These are phyloP conservation scores for Lithobius niger DNA, from an alignment of 1,140 invertebrate species.

Conservation along the genomic window DNA sequence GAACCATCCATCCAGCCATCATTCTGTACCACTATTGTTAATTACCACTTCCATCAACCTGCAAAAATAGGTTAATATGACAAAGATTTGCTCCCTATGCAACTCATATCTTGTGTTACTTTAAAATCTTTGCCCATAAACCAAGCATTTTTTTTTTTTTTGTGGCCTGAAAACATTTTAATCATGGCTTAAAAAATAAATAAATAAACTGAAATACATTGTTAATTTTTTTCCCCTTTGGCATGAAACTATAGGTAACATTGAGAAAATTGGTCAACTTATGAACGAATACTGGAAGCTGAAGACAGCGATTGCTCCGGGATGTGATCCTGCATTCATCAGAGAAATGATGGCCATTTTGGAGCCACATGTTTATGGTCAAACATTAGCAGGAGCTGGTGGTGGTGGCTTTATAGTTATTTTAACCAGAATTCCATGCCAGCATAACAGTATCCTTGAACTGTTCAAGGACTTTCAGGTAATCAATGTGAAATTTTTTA, in stretches of 20 bases:
- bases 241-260: constrained; percentile 21
- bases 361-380: constrained; percentile 26
- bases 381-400: constrained; percentile 33
- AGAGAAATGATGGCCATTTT: constrained; percentile 27
- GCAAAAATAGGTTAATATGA: too few species aligned
- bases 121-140: too few species aligned
- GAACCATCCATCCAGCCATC: too few species aligned
- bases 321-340: constrained; percentile 33
- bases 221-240: not conserved
- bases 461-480: too few species aligned
- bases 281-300: constrained; percentile 34
- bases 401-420: constrained; percentile 36
- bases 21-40: too few species aligned
- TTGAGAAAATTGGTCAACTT: constrained; percentile 28
- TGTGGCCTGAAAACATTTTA: not conserved
- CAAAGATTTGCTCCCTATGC: too few species aligned
- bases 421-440: constrained; percentile 29
- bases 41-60: too few species aligned
- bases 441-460: too few species aligned
- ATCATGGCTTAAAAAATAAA: not conserved
- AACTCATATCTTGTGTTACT: too few species aligned
- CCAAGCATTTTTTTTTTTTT: not conserved
- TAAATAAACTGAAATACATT: not conserved
- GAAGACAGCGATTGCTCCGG: constrained; percentile 38
- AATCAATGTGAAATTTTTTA: too few species aligned